A percentile compares a stretch with the other conserved stretches of the same genome.
Evolutionary conservation across 2,113 vertebrate genomes (phyloP).

Genomic region (Phalacrocorax aristotelis): DNA sequence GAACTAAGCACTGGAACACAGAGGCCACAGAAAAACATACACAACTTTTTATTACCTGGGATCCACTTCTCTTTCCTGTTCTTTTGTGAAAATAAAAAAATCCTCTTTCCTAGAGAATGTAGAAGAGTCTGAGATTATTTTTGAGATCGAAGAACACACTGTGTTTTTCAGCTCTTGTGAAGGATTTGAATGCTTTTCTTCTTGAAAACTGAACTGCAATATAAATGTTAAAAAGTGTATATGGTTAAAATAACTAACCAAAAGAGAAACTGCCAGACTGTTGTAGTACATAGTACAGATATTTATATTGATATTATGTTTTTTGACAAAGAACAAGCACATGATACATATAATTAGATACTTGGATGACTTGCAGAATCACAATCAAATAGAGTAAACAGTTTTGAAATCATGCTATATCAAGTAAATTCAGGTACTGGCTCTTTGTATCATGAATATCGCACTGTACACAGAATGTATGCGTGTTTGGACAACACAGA

Average conservation of each 20-base stretch:
- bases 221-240: not conserved
- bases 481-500: not conserved
- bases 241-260: not conserved
- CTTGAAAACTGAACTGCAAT: slow-evolving; percentile 62
- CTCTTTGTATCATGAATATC: not conserved
- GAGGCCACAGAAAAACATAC: not conserved
- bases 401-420: not conserved
- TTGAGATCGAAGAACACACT: not conserved
- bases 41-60: slow-evolving; percentile 60
- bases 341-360: not conserved
- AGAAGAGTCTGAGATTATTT: slow-evolving; percentile 37
- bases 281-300: not conserved
- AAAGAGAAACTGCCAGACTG: not conserved
- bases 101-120: slow-evolving; percentile 38
- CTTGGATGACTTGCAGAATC: not conserved
- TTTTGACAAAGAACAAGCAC: not conserved
- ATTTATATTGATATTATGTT: not conserved
- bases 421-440: not conserved
- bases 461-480: not conserved
- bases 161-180: slow-evolving; percentile 49
- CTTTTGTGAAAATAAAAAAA: slow-evolving; percentile 62
- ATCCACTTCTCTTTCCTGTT: slow-evolving; percentile 47
- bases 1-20: not conserved
- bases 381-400: not conserved
- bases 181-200: not conserved